Conservation (phyloP, 2,797 vertebrate species). For the Gorsachius magnificus region DNA sequence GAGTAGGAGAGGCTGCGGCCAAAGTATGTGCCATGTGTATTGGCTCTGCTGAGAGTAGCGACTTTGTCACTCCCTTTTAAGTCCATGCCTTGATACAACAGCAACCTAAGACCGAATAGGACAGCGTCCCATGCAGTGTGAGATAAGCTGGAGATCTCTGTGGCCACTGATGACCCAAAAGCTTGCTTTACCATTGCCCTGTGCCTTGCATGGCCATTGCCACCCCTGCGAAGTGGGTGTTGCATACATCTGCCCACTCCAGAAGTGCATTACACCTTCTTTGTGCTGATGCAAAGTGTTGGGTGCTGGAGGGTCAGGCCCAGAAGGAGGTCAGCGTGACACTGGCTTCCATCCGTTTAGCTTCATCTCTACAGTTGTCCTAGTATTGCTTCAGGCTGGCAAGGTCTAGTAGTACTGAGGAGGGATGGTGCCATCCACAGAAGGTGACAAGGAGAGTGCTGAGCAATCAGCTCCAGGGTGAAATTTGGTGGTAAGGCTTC, state of each 20-base stretch:
- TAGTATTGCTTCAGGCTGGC: neutral
- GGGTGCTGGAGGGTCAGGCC: neutral
- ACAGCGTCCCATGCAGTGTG: neutral
- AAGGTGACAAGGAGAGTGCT: neutral
- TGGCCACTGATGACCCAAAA: neutral
- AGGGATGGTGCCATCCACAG: neutral
- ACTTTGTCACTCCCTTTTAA: neutral
- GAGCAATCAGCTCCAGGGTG: neutral
- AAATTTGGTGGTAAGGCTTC: neutral
- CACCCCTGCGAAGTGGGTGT: neutral
- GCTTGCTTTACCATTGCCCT: neutral
- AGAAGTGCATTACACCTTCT: neutral
- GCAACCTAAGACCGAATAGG: neutral
- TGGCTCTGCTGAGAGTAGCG: neutral
- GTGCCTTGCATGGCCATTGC: fast-evolving
- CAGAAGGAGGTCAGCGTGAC: neutral
- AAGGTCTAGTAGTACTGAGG: neutral
- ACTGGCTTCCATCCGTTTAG: neutral
- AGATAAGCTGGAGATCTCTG: neutral
- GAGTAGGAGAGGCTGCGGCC: neutral
- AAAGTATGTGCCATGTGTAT: neutral
- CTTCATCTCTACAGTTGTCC: neutral
- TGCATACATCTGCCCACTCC: neutral
- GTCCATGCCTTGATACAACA: neutral
- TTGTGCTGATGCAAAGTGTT: neutral